Percentiles rank a stretch among this genome's conserved stretches.
Conservation (phyloP, 2,113 vertebrate species). For the Petaurus breviceps region DNA sequence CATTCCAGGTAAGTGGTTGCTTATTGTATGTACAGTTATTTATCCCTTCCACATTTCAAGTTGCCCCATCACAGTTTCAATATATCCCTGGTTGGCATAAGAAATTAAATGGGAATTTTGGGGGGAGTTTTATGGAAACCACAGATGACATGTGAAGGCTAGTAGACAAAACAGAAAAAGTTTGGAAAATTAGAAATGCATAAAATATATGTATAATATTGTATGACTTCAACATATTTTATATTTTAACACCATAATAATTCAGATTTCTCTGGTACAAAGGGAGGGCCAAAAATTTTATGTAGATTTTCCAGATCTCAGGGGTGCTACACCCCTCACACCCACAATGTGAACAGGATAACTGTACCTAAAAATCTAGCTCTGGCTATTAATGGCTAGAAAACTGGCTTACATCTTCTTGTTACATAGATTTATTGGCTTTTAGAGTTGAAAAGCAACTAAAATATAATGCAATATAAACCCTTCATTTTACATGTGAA, state of each 20-base stretch:
- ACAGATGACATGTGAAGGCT: too few species aligned
- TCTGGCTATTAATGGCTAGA: background rate
- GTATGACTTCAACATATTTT: background rate
- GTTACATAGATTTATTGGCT: background rate
- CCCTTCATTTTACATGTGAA: background rate
- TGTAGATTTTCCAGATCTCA: background rate
- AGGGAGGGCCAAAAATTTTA: background rate
- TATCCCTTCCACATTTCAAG: background rate
- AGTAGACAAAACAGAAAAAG: background rate
- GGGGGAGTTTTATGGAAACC: background rate
- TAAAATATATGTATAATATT: background rate
- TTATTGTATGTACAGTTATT: background rate
- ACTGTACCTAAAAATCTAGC: background rate
- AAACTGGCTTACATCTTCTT: background rate
- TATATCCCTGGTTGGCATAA: background rate
- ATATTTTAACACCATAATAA: background rate
- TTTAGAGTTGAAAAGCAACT: background rate
- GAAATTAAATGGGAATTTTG: background rate
- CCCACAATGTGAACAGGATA: background rate
- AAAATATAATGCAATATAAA: background rate
- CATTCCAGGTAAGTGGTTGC: background rate
- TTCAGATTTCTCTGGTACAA: background rate
- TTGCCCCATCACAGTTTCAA: background rate
- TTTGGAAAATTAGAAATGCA: background rate
- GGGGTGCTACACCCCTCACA: too few species aligned